These are phyloP conservation scores for Eurypyga helias DNA, from an alignment of 2,113 vertebrate genomes.

Conservation along the genomic window DNA sequence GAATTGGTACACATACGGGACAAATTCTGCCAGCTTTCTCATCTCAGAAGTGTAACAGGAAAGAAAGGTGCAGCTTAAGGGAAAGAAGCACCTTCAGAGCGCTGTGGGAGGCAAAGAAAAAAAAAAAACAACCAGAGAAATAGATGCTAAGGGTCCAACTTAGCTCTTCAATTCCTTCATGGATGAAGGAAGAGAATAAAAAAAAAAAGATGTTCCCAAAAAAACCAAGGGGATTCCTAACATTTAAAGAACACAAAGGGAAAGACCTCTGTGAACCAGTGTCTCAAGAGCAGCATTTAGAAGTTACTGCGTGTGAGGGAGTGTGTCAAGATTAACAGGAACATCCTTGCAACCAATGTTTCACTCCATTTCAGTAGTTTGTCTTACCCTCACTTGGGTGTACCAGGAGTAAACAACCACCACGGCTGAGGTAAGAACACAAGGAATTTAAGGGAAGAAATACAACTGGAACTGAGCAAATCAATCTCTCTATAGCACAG, in stretches of 20 bases:
- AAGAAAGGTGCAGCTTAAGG: neutral
- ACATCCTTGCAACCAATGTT: neutral
- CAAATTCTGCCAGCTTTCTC: neutral
- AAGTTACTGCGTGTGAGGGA: neutral
- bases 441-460: neutral
- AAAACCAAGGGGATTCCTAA: neutral
- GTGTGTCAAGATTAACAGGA: neutral
- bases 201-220: neutral
- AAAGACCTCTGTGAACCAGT: neutral
- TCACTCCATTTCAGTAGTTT: neutral
- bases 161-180: neutral
- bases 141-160: neutral
- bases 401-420: neutral
- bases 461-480: neutral
- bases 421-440: neutral
- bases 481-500: neutral
- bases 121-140: neutral
- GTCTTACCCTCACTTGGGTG: neutral
- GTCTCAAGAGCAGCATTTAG: neutral
- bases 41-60: neutral
- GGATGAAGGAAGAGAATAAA: neutral
- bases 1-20: neutral
- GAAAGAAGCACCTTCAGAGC: neutral
- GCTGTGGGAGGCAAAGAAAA: fast-evolving
- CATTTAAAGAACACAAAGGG: neutral